Conservation (phyloP, 2,113 vertebrate genomes). For the Indicator indicator region DNA sequence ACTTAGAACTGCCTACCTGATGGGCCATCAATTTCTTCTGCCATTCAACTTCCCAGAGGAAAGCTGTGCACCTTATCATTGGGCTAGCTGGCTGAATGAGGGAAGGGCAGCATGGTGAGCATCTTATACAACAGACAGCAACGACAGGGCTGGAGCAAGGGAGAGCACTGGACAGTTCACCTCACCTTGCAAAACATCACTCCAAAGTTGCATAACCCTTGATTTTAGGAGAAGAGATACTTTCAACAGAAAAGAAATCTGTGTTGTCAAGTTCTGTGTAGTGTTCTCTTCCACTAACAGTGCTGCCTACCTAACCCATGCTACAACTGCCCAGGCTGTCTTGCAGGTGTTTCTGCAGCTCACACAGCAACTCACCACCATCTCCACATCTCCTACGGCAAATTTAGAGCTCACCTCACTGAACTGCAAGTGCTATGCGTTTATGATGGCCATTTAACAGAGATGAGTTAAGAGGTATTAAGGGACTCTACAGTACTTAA, state of each 20-base stretch:
- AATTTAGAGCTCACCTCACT: background rate
- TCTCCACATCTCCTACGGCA: background rate
- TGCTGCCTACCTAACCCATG: background rate
- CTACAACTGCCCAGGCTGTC: accelerated
- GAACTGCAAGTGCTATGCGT: background rate
- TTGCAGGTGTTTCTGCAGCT: background rate
- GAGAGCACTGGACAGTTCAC: background rate
- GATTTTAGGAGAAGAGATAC: background rate
- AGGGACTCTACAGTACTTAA: background rate
- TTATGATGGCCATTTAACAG: background rate
- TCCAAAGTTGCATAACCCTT: background rate
- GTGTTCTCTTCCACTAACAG: background rate
- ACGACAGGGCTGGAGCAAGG: background rate
- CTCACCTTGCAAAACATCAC: background rate
- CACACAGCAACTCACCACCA: accelerated
- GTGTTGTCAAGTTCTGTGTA: background rate
- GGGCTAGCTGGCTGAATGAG: background rate
- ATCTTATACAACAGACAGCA: background rate
- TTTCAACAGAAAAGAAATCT: background rate
- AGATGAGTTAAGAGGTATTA: background rate
- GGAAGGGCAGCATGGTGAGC: background rate
- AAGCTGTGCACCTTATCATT: background rate
- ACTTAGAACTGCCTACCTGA: background rate
- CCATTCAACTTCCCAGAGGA: background rate
- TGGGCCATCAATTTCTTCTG: background rate